phyloP scores from a whole-genome alignment of 2,888 invertebrate genomes.

The Pristionchus japonicus region DNA sequence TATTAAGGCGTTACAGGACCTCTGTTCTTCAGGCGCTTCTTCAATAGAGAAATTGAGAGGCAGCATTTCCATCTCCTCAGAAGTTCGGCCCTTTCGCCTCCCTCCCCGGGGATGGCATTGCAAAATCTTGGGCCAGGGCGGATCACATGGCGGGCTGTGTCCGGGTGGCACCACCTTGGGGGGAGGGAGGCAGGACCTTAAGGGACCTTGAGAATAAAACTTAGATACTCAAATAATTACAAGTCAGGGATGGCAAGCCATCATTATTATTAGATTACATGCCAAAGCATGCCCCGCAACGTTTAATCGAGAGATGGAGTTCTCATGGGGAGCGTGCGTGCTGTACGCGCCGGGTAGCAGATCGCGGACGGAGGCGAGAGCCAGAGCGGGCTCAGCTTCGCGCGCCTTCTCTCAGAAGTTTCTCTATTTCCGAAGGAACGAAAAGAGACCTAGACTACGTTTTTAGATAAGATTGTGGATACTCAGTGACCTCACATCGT shows the following conservation, averaged over 20 bases:
- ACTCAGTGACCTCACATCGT: too few relatives aligned
- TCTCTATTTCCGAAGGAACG: too few relatives aligned
- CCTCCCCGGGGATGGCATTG: neutral
- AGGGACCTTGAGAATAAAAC: neutral
- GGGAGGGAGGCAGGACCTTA: neutral
- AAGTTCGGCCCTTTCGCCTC: neutral
- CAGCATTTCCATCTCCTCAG: neutral
- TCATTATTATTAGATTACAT: too few relatives aligned
- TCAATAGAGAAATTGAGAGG: too few relatives aligned
- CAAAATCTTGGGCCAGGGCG: neutral
- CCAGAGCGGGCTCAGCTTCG: neutral
- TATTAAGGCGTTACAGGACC: too few relatives aligned
- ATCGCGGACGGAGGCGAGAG: neutral
- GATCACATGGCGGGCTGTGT: neutral
- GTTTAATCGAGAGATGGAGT: too few relatives aligned
- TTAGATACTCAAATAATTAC: neutral
- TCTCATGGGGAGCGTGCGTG: neutral
- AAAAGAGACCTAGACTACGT: too few relatives aligned
- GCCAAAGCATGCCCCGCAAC: too few relatives aligned
- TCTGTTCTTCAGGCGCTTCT: too few relatives aligned
- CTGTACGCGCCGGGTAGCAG: neutral
- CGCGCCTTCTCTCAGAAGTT: too few relatives aligned
- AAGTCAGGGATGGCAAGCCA: neutral
- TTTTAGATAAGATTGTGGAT: too few relatives aligned
- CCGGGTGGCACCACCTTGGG: neutral